Base-by-base conservation (phyloP, 2,888 invertebrate genomes). In the Trachelus troglodyta region DNA sequence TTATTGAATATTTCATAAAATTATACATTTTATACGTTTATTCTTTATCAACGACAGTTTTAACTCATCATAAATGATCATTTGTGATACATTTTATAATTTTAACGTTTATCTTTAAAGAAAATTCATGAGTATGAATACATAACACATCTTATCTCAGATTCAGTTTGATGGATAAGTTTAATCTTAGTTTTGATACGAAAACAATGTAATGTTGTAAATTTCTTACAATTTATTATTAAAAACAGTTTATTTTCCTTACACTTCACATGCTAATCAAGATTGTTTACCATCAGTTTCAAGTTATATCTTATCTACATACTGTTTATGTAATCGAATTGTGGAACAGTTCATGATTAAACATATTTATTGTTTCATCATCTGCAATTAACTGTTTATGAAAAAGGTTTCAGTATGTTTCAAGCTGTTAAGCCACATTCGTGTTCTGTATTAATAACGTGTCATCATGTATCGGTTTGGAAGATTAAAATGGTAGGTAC, bases 401-500 rank as follows among this genome's bases (percentile, higher is more conserved):
- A 56, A 56, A 56, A 56, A 56, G 23, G 2, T 56, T 23, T 56
- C 56, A 56, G 56, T 56, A 56, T 56, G 56, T 9, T 56, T 56
- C 56, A 56, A 56, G 9, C 23, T 23, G 9, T 23, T 23, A 56
- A 15, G 1, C 23, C 9, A 23, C 23, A 23, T 23, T 23, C 23
- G 6, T 23, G 23, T 23, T 56, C 9, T 56, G 23, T 23, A 56
- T 56, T 56, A 56, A 56, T 56, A 15, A 56, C 23, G 23, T 56
- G 56, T 3, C 34, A 83, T 69, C 11, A 86, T 86, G 87, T 78
- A 80, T 76, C 77, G 69, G 11, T 69, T 82, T 31, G 34, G 68
- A 75, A 77, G 69, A 31, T 30, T 84, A 30, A 75, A 75, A 37
- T 81, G 71, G 87, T 83, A 80, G 85, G 85, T 77, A 73, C 34